Evolutionary conservation across 2,797 vertebrate species (phyloP).

Genomic region (Phoebastria nigripes): DNA sequence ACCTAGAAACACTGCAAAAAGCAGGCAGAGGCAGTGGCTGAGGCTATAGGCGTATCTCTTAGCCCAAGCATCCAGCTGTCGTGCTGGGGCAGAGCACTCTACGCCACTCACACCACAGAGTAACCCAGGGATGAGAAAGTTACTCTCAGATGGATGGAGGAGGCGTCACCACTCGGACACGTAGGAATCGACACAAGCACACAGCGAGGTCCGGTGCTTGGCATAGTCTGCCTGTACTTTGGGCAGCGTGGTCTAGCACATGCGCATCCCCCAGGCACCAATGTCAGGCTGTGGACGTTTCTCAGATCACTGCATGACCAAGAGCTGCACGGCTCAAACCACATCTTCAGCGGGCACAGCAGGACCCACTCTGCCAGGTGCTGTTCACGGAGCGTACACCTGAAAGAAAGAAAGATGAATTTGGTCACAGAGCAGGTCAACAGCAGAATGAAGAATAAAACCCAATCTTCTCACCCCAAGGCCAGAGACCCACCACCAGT

Average conservation of each 20-base stretch:
- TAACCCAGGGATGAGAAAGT: neutral
- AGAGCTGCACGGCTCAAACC: neutral
- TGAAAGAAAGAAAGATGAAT: neutral
- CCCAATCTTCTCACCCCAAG: neutral
- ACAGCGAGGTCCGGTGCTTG: neutral
- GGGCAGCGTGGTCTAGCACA: neutral
- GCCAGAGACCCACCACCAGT: neutral
- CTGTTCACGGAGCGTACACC: accelerated
- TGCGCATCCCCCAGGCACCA: neutral
- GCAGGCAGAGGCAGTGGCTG: neutral
- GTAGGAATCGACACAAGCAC: neutral
- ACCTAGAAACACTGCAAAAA: neutral
- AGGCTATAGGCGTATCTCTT: neutral
- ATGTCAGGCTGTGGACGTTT: accelerated
- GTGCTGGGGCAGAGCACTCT: neutral
- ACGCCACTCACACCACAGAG: neutral
- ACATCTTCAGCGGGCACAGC: neutral
- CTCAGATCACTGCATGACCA: neutral
- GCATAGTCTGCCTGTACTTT: neutral
- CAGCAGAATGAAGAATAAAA: neutral
- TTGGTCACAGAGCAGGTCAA: neutral
- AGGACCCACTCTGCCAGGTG: neutral
- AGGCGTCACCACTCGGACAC: accelerated
- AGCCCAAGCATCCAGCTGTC: neutral
- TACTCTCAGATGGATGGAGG: neutral